Evolutionary conservation across 2,797 vertebrate species (phyloP).

Genomic region (Epinephelus awoara): DNA sequence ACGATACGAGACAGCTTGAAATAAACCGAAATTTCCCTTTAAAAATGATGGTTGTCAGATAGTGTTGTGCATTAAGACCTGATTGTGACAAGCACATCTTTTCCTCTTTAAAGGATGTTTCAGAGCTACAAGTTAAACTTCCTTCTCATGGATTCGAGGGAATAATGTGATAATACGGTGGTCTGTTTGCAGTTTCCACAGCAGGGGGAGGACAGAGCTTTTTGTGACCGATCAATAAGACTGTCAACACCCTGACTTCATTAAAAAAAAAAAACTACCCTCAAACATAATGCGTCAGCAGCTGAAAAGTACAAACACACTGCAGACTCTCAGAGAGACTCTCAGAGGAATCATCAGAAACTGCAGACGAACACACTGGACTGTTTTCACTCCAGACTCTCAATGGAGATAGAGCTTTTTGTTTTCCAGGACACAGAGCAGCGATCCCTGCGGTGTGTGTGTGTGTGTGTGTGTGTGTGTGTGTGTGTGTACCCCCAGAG

Average conservation of each 20-base stretch:
- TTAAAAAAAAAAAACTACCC: not conserved
- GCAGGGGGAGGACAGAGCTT: not conserved
- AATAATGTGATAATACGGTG: not conserved
- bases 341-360: no score
- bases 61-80: not conserved
- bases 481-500: conserved; percentile 27
- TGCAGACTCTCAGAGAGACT: no score
- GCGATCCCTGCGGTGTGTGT: not conserved
- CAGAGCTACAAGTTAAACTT: not conserved
- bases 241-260: not conserved
- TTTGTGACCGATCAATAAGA: not conserved
- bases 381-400: no score
- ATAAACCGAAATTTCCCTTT: no score
- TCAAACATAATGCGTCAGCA: no score
- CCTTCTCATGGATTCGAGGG: not conserved
- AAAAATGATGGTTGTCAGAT: no score
- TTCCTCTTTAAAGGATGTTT: not conserved
- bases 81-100: not conserved
- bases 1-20: no score
- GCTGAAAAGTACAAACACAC: no score
- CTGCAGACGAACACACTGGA: no score
- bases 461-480: conserved; percentile 11
- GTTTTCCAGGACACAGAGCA: no score
- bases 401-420: no score
- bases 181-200: conserved; percentile 10